Evolutionary conservation across 2,113 vertebrate genomes (phyloP).

Genomic region (Rousettus leschenaultii): DNA sequence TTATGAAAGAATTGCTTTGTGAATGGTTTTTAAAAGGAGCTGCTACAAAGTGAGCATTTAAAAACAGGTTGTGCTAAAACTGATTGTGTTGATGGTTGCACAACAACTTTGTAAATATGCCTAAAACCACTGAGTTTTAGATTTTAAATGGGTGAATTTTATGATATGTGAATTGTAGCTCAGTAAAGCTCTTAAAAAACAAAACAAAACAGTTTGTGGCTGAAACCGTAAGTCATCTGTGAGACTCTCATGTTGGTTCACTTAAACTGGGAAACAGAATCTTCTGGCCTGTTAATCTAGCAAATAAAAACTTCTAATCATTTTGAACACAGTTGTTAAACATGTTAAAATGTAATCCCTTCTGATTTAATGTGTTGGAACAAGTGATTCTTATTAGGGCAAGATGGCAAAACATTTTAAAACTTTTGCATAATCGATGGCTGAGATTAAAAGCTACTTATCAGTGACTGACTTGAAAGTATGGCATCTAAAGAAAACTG

Average conservation of each 20-base stretch:
- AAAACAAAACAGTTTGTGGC: neutral
- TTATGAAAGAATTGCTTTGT: neutral
- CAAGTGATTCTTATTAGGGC: neutral
- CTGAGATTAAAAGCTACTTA: neutral
- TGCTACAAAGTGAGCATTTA: neutral
- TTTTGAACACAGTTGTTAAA: neutral
- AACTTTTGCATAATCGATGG: neutral
- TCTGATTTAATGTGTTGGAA: slow-evolving; percentile 4
- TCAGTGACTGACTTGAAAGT: neutral
- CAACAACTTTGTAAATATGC: neutral
- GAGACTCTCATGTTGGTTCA: neutral
- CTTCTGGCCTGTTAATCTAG: neutral
- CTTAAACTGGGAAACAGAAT: neutral
- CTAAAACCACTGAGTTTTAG: neutral
- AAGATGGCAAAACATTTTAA: neutral
- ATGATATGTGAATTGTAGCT: neutral
- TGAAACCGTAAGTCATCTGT: neutral
- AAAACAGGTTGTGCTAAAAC: neutral
- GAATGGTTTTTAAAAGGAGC: neutral
- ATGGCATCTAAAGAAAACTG: neutral
- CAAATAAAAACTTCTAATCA: neutral
- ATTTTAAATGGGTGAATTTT: neutral
- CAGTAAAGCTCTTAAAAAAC: neutral
- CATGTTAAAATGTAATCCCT: neutral
- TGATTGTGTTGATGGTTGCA: neutral